These are phyloP conservation scores for Pseudoatta argentina DNA, from an alignment of 1,140 invertebrate species.

Conservation along the genomic window DNA sequence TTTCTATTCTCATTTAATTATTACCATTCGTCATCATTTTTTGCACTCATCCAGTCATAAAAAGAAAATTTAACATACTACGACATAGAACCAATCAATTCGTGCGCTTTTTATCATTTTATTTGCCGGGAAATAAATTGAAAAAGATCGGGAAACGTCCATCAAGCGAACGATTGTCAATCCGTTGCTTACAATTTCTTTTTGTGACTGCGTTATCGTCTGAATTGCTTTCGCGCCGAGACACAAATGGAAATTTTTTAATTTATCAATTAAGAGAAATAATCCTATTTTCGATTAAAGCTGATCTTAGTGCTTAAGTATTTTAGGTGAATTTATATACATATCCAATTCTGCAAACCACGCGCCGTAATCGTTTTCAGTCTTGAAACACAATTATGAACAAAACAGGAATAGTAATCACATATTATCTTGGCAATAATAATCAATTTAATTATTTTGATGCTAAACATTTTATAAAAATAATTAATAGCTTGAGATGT, in stretches of 20 bases:
- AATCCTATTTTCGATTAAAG: too few relatives aligned
- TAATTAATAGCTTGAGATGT: too few relatives aligned
- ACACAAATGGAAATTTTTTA: neutral
- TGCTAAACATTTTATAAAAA: too few relatives aligned
- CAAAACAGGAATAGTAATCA: too few relatives aligned
- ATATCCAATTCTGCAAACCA: too few relatives aligned
- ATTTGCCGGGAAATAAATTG: neutral
- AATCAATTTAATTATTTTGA: too few relatives aligned
- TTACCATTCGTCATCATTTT: neutral
- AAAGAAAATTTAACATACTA: constrained; percentile 4
- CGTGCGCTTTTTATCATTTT: constrained; percentile 9
- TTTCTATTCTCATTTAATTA: constrained; percentile 38
- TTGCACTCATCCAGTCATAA: neutral
- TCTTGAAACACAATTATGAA: too few relatives aligned
- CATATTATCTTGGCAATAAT: too few relatives aligned
- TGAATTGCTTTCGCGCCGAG: neutral
- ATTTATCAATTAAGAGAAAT: too few relatives aligned
- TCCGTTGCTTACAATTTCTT: neutral
- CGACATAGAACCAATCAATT: neutral
- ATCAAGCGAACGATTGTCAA: neutral
- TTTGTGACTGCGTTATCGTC: neutral
- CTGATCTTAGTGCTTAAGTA: too few relatives aligned
- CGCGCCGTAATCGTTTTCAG: too few relatives aligned
- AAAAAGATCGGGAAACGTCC: neutral
- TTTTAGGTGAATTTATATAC: too few relatives aligned